Conservation (phyloP, 2,888 invertebrate genomes). For the Octonoba sinensis region DNA sequence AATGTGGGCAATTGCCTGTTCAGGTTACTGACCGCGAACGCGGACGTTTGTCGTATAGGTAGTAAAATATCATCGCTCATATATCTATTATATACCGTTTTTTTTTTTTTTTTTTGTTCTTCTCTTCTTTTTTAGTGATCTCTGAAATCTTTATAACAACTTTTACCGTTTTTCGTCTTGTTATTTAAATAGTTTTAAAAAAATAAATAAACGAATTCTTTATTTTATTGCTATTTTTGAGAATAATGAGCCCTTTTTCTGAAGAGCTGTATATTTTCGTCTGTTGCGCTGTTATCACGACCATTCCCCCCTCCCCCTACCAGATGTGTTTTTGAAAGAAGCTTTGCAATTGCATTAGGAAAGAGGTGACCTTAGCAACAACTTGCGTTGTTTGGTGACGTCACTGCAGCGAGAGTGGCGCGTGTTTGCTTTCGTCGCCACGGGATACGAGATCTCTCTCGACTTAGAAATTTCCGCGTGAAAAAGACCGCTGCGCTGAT, state of each 20-base stretch:
- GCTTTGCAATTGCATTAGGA: constrained; percentile 52
- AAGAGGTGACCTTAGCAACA: constrained; percentile 63
- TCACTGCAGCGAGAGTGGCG: constrained; percentile 51
- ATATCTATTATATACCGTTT: too few species aligned
- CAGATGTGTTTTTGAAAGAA: constrained; percentile 15
- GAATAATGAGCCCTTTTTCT: too few species aligned
- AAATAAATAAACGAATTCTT: too few species aligned
- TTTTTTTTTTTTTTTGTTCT: too few species aligned
- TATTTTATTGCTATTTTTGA: too few species aligned
- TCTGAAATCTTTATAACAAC: too few species aligned
- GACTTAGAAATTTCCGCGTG: constrained; percentile 13
- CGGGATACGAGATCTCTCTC: constrained; percentile 1
- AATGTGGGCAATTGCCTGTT: constrained; percentile 36
- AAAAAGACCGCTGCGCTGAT: neutral
- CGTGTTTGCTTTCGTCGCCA: constrained; percentile 45
- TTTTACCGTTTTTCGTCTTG: too few species aligned
- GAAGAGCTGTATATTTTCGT: too few species aligned
- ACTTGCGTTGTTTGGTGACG: constrained; percentile 56
- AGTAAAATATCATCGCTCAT: neutral
- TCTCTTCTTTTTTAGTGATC: too few species aligned
- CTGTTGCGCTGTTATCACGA: too few species aligned
- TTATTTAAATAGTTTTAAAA: too few species aligned
- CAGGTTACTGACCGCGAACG: constrained; percentile 59
- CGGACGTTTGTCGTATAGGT: constrained; percentile 31
- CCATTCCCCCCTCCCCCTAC: too few species aligned